Percentiles rank a stretch among this genome's conserved stretches.
Conservation (phyloP, 1,140 invertebrate species). For the Antheraea pernyi region DNA sequence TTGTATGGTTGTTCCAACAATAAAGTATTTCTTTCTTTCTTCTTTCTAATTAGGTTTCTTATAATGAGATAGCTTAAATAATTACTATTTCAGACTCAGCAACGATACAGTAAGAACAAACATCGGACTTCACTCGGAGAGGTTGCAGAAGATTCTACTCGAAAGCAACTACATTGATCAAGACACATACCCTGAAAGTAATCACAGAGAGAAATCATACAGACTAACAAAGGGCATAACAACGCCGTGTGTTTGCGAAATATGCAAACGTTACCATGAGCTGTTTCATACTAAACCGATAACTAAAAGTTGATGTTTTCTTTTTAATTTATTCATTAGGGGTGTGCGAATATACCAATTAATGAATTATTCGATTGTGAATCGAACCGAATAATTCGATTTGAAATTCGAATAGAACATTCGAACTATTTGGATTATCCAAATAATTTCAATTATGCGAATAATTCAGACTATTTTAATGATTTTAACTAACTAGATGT, state of each 20-base stretch:
- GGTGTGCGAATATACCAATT: too few relatives aligned
- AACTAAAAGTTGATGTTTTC: constrained; percentile 6
- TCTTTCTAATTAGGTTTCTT: too few relatives aligned
- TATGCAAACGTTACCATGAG: constrained; percentile 62
- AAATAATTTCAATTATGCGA: too few relatives aligned
- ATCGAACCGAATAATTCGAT: too few relatives aligned
- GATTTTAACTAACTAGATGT: too few relatives aligned
- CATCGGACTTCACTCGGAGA: constrained; percentile 23
- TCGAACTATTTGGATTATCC: too few relatives aligned
- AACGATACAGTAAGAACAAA: constrained; percentile 10
- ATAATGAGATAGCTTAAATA: not conserved
- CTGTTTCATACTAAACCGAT: constrained; percentile 46
- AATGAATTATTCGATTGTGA: too few relatives aligned
- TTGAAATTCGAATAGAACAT: too few relatives aligned
- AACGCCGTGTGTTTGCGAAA: constrained; percentile 58
- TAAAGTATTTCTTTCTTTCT: too few relatives aligned
- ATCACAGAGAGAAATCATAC: constrained; percentile 14
- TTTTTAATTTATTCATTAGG: too few relatives aligned
- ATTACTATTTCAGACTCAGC: constrained; percentile 12
- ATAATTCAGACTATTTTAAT: too few relatives aligned
- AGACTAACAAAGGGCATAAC: constrained; percentile 25
- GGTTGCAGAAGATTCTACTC: constrained; percentile 40
- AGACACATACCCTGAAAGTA: constrained; percentile 12
- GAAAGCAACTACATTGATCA: constrained; percentile 56
- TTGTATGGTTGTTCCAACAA: too few relatives aligned